Conservation (phyloP, 2,888 invertebrate genomes). For the Ceratothoa steindachneri region DNA sequence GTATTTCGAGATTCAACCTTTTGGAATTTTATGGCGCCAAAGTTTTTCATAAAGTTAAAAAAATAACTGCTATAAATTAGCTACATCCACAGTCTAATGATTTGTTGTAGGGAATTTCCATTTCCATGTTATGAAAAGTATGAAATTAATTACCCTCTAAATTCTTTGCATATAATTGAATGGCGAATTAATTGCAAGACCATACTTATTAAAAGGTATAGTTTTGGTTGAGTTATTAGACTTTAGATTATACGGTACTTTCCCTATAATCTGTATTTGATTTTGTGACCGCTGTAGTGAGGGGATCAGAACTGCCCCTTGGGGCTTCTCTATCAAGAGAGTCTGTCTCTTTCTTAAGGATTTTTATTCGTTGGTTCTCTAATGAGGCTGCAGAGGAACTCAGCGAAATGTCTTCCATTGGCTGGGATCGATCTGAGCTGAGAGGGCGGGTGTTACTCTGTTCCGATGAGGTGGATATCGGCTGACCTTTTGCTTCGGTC, state of each 20-base stretch:
- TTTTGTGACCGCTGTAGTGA: not conserved
- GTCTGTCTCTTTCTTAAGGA: not conserved
- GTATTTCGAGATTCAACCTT: no score
- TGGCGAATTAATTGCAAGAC: not conserved
- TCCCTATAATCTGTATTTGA: not conserved
- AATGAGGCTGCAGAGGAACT: not conserved
- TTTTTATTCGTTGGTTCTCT: not conserved
- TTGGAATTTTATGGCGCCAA: no score
- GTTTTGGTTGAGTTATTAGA: no score
- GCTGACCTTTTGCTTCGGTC: no score
- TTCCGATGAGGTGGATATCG: no score
- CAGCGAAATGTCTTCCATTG: not conserved
- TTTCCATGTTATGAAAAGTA: no score
- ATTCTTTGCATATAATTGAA: not conserved
- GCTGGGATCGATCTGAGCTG: no score
- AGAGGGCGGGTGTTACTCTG: no score
- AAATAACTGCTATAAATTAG: no score
- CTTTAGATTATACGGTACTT: constrained; percentile 5
- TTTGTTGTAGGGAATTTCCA: no score
- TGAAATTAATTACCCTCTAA: not conserved
- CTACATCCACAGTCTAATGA: no score
- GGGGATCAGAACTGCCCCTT: not conserved
- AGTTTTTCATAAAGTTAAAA: no score
- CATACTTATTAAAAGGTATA: not conserved
- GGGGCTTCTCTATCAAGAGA: not conserved